A percentile compares a stretch with the other conserved stretches of the same genome.
Conservation (phyloP, 2,113 vertebrate species). For the Mirounga angustirostris region DNA sequence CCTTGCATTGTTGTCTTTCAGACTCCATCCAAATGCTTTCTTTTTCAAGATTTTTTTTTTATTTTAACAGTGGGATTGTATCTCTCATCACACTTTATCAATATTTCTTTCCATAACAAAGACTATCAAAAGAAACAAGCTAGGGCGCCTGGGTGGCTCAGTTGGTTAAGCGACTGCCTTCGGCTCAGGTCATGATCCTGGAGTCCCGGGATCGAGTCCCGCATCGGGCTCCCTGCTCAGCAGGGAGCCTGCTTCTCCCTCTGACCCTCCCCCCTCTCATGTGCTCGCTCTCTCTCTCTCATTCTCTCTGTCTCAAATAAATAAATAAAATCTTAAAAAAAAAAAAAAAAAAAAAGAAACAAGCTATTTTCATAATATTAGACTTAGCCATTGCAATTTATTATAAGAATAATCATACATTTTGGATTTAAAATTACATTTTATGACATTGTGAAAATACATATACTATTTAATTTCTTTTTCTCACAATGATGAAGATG, state of each 20-base stretch:
- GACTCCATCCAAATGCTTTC: neutral
- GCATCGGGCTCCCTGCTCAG: no score
- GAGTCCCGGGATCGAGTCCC: no score
- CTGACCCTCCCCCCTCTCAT: no score
- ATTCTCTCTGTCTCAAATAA: no score
- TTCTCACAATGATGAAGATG: neutral
- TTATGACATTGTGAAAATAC: neutral
- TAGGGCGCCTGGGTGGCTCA: no score
- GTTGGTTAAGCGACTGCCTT: no score
- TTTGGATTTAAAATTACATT: neutral
- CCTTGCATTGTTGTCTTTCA: neutral
- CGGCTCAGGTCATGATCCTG: no score
- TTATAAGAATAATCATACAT: neutral
- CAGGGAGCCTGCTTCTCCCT: no score
- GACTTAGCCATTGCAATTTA: neutral
- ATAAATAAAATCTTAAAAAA: no score
- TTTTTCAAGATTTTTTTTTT: neutral
- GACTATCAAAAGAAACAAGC: neutral
- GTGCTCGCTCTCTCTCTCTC: no score
- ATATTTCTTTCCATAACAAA: neutral
- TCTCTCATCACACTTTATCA: neutral
- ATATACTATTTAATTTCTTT: neutral
- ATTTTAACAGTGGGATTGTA: neutral
- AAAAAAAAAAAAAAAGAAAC: neutral
- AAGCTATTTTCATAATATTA: neutral